phyloP scores from a whole-genome alignment of 2,888 invertebrate genomes.

The Galerucella pusilla region DNA sequence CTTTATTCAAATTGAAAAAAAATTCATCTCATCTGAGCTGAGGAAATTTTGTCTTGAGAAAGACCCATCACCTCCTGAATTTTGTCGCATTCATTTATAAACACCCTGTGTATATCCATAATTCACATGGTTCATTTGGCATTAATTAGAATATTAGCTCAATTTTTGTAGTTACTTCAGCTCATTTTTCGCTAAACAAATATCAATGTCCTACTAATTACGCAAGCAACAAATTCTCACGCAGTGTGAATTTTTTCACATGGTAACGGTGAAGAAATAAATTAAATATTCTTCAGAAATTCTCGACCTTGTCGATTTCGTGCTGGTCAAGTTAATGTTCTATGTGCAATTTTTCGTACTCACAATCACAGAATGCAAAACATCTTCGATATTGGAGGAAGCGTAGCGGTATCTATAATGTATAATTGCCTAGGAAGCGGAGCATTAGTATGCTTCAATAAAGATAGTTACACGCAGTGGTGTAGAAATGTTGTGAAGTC shows the following conservation, averaged over 20 bases:
- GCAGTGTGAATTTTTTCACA: background rate
- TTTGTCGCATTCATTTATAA: no score
- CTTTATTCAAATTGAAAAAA: no score
- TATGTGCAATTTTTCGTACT: conserved; percentile 10
- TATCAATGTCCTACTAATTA: background rate
- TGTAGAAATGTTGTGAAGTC: background rate
- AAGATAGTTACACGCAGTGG: background rate
- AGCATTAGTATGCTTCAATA: conserved; percentile 3
- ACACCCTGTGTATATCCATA: no score
- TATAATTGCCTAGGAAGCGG: background rate
- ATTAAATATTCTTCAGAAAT: background rate
- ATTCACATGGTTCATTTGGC: no score
- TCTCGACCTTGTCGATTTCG: background rate
- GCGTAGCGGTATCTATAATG: conserved; percentile 24
- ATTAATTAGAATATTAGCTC: no score
- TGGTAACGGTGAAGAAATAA: background rate
- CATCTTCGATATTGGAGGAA: conserved; percentile 18
- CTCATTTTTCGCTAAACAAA: background rate
- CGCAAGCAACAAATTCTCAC: background rate
- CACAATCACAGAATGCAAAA: conserved; percentile 25
- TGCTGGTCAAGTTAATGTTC: background rate
- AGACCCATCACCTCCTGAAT: no score
- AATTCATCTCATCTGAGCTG: no score
- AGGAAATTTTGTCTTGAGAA: no score
- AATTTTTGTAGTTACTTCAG: background rate